Base-by-base conservation (phyloP, 2,888 invertebrate genomes). In the Latrodectus elegans region DNA sequence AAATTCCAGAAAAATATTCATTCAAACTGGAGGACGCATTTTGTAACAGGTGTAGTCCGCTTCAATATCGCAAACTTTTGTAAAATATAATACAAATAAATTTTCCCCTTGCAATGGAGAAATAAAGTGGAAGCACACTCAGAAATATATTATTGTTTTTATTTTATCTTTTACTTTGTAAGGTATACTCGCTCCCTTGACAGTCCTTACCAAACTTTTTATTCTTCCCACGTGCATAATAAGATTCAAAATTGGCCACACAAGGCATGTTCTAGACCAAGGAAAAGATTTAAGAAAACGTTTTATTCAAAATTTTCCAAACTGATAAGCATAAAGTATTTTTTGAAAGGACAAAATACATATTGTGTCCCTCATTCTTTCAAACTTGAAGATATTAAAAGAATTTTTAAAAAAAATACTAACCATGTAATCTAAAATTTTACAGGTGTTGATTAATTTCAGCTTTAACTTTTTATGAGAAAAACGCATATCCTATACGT, bases 281-380 rank as follows among this genome's bases (percentile, higher is more conserved):
- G 70, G 68, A 70, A 80, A 74, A 80, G 85, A 85, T 85, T 85
- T 85, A 70, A 60, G 60, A 70, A 85, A 85, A 85, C 79, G 68
- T 74, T 85, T 85, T 85, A 79, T 85, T 85, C 85, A 85, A 85
- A 85, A 85, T 72, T 74, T 74, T 53, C 74, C 75, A 75, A 85
- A 85, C 79, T 85, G 85, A 85, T 85, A 85, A 79, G 85, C 79
- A 79, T 79, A 85, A 79, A 68, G 71, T 73, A 78, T 84, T 73
- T 55, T 60, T 60, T 60, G 38, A 38, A 38, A 38, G 38, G 38
- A 38, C 38, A 38, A 38, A 38, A 38, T 38, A 38, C 38, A 38
- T 38, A 38, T 38, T 38, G 38, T 1, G 38, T 2, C 38, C 6
- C 6, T 38, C 38, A 38, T 60, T 60, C 14, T 60, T 60, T n/a